Conservation (phyloP, 2,113 vertebrate species). For the Monopterus albus region DNA sequence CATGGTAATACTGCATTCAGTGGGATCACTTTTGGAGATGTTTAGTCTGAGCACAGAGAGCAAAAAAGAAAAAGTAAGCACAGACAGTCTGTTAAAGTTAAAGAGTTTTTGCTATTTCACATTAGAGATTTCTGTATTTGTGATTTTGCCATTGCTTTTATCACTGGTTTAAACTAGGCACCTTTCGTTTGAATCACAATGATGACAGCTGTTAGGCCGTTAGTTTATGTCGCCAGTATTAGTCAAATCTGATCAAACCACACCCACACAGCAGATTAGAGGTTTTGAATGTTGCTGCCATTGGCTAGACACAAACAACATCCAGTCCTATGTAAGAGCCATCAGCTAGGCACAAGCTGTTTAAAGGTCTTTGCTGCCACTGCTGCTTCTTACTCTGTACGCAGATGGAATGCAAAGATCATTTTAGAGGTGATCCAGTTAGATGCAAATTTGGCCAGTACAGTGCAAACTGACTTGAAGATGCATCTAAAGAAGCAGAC, state of each 20-base stretch:
- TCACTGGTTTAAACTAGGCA: neutral
- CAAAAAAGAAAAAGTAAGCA: neutral
- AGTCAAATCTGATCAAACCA: too few relatives aligned
- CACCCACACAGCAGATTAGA: too few relatives aligned
- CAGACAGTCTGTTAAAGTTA: neutral
- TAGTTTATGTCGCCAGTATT: too few relatives aligned
- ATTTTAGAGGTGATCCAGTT: too few relatives aligned
- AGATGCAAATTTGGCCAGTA: neutral
- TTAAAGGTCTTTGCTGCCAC: neutral
- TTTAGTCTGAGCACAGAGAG: neutral
- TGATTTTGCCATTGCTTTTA: neutral
- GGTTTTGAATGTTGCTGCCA: too few relatives aligned
- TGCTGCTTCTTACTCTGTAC: neutral
- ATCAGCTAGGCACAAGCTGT: neutral
- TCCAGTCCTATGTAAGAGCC: neutral
- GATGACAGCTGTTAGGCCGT: too few relatives aligned
- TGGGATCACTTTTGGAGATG: neutral
- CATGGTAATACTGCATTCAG: neutral
- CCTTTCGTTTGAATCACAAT: too few relatives aligned
- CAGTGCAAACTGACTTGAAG: too few relatives aligned
- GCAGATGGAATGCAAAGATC: neutral
- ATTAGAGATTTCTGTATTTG: neutral
- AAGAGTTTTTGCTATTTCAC: too few relatives aligned
- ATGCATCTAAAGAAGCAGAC: neutral
- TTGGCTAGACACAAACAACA: neutral